Evolutionary conservation across 2,797 vertebrate genomes (phyloP).

Genomic region (Cryptoprocta ferox): DNA sequence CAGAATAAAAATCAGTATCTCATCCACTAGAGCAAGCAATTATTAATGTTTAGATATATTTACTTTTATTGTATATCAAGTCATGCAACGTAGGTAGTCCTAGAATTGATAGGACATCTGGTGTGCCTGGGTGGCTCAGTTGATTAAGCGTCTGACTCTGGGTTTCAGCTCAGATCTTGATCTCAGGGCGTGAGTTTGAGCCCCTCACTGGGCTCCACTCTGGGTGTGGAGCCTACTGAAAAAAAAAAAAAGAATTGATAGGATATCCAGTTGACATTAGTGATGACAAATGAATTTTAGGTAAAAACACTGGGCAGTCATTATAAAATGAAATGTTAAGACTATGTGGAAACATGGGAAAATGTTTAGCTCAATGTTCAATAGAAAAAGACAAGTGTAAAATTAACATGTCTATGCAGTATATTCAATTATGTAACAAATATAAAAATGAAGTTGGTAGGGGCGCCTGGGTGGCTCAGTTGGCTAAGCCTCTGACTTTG

Average conservation of each 20-base stretch:
- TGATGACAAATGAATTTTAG: slow-evolving; percentile 17
- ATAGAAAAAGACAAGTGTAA: background rate
- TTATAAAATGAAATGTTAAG: slow-evolving; percentile 39
- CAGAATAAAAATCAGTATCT: background rate
- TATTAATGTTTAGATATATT: background rate
- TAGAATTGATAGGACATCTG: background rate
- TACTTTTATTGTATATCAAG: background rate
- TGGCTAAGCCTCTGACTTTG: too few species aligned
- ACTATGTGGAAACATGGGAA: background rate
- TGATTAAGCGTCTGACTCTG: background rate
- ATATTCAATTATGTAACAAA: background rate
- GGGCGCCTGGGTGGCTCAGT: too few species aligned
- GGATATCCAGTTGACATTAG: background rate
- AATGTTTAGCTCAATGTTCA: slow-evolving; percentile 1
- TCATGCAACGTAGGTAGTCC: background rate
- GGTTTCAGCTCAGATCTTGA: background rate
- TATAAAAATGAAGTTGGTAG: background rate
- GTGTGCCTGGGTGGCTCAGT: background rate
- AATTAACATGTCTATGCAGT: background rate
- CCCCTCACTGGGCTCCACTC: background rate
- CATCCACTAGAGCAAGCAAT: background rate
- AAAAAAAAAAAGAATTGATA: background rate
- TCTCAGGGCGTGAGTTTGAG: background rate
- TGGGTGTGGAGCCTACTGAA: background rate
- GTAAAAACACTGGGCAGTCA: background rate